Evolutionary conservation across 1,140 invertebrate species (phyloP).

Genomic region (Penaeus chinensis): DNA sequence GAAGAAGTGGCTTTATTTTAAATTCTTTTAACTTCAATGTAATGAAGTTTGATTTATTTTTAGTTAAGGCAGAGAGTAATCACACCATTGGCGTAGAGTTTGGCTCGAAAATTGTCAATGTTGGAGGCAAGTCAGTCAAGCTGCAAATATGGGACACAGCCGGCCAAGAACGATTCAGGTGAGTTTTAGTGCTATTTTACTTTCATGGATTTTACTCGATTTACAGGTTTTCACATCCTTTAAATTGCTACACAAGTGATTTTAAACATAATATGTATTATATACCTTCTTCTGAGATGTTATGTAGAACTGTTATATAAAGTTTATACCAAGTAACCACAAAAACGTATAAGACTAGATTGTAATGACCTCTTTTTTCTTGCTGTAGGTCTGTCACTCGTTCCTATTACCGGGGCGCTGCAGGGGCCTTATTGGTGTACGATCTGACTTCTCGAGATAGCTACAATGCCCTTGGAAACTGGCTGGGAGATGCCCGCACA

Average conservation of each 20-base stretch:
- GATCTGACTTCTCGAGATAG: slow-evolving; percentile 85
- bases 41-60: slow-evolving; percentile 62
- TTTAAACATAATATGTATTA: no score
- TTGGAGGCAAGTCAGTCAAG: slow-evolving; percentile 86
- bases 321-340: no score
- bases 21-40: not conserved
- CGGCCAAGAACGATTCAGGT: slow-evolving; percentile 78
- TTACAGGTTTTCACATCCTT: slow-evolving; percentile 59
- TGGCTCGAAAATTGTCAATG: slow-evolving; percentile 85
- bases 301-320: no score
- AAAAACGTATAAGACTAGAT: no score
- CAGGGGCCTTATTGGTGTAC: slow-evolving; percentile 83
- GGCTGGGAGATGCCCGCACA: slow-evolving; percentile 87
- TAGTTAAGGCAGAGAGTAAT: slow-evolving; percentile 83
- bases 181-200: slow-evolving; percentile 15
- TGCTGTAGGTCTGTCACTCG: slow-evolving; percentile 78
- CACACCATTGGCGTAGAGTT: slow-evolving; percentile 88
- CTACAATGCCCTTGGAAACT: slow-evolving; percentile 83
- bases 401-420: slow-evolving; percentile 85
- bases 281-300: no score
- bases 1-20: not conserved
- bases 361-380: not conserved
- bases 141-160: slow-evolving; percentile 89
- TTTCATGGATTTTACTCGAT: not conserved
- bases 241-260: no score